Evolutionary conservation across 2,797 vertebrate genomes (phyloP).

Genomic region (Pipistrellus pipistrellus): DNA sequence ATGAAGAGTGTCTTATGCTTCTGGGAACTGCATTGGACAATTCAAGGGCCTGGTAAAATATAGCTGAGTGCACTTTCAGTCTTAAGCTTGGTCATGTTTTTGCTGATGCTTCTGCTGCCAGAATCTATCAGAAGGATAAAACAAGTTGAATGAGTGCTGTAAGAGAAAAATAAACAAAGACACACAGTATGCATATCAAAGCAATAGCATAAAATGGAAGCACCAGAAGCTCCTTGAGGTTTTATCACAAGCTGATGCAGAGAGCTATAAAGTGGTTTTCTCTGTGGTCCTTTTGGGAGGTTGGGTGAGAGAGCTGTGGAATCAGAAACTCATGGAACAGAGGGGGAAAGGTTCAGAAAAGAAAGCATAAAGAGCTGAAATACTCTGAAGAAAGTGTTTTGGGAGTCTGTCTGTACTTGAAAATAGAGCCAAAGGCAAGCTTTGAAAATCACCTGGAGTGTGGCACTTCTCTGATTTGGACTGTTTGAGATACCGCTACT

Average conservation of each 20-base stretch:
- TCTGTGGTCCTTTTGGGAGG: conserved; percentile 47
- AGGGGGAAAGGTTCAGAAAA: conserved; percentile 32
- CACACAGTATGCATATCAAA: not conserved
- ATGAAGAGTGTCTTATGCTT: conserved; percentile 64
- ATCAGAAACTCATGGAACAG: not conserved
- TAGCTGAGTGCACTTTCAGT: not conserved
- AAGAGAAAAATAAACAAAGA: conserved; percentile 16
- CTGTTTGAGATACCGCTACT: not conserved
- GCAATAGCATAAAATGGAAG: conserved; percentile 49
- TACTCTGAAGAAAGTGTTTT: not conserved
- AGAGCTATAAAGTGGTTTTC: conserved; percentile 41
- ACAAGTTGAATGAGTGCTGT: not conserved
- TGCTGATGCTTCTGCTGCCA: conserved; percentile 37
- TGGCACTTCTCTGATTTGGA: not conserved
- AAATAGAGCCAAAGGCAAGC: not conserved
- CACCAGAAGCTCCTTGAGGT: conserved; percentile 23
- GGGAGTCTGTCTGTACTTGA: not conserved
- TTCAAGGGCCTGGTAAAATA: conserved; percentile 62
- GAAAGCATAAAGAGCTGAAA: not conserved
- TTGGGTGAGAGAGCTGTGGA: not conserved
- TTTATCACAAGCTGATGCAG: conserved; percentile 34
- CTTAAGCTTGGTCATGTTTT: conserved; percentile 64
- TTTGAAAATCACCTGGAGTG: not conserved
- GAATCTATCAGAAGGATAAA: conserved; percentile 56
- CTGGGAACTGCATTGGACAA: conserved; percentile 3